These are phyloP conservation scores for Parapsyche elsis DNA, from an alignment of 1,140 invertebrate species.

Conservation along the genomic window DNA sequence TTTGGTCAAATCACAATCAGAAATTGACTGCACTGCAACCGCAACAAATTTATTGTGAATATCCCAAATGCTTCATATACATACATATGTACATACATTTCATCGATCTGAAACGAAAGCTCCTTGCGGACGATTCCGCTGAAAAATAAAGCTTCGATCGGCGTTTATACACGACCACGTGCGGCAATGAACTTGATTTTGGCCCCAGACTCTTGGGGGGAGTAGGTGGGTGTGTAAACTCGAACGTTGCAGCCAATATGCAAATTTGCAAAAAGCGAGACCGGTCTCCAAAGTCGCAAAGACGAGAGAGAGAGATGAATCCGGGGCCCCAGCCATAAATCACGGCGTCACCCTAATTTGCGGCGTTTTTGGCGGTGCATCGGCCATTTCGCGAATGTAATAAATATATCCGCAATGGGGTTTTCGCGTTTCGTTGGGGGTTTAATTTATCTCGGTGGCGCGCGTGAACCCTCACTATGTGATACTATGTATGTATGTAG, in stretches of 20 bases:
- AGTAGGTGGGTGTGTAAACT: no score
- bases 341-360: conserved; percentile 48
- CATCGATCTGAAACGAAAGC: no score
- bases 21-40: no score
- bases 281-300: neutral
- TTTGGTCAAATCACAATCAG: no score
- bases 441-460: conserved; percentile 20
- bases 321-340: conserved; percentile 40
- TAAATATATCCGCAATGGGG: conserved; percentile 23
- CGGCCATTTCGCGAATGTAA: conserved; percentile 32
- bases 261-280: neutral
- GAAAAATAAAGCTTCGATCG: no score
- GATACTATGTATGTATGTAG: conserved; percentile 5
- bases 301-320: neutral
- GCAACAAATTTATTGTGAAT: no score
- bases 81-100: no score
- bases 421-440: neutral
- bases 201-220: no score
- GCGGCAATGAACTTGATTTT: no score
- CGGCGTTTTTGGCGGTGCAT: conserved; percentile 32
- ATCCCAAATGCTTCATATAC: no score
- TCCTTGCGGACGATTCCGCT: no score
- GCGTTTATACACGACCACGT: no score
- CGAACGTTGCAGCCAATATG: neutral
- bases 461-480: conserved; percentile 13